Base-by-base conservation (phyloP, 2,888 invertebrate species). In the Meiosimyza platycephala region DNA sequence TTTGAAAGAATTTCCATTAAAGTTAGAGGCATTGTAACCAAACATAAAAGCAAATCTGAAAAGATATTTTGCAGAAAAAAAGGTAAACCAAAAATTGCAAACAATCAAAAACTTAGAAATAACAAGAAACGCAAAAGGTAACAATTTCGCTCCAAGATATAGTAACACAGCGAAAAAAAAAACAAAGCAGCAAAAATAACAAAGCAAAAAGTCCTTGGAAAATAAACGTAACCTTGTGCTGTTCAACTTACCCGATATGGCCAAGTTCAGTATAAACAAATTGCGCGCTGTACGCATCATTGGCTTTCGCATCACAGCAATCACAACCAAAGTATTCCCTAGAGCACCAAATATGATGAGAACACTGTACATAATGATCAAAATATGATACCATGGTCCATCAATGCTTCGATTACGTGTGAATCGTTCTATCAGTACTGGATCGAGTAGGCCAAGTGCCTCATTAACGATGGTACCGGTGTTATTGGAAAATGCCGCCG, bases 221-320 rank as follows among this genome's bases (percentile, higher is more conserved):
- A 33, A 33, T 33, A 28, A 28, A 22, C 18, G 1, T 22, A 7
- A 59, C 4, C n/a, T 16, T 16, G 28, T 16, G 22, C 18, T 47
- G 40, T 40, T 40, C 40, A 40, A 79, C 82, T 83, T 79, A 87
- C 87, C 87, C 75, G 93, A 93, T 33, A 94, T 91, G 3, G 97
- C 97, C 81, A 97, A 88, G 88, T 97, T 97, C 67, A 95, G 92
- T 80, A 97, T 97, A 88, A 97, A 96, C 88, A 97, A 93, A 88
- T 97, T 95, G n/a, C 97, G 82, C 0, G 96, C 95, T 15, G 96
- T 97, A 55, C 96, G 89, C 97, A 97, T 97, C 71, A 93, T 91
- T 18, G 95, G 93, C 84, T 96, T 97, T 75, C 95, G 89, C 15
- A 94, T 90, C 68, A 97, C 91, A 77, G 91, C 90, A 75, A 91